A percentile compares a stretch with the other conserved stretches of the same genome.
These are phyloP conservation scores for Lamprologus tigripictilis DNA, from an alignment of 2,113 vertebrate genomes.

Conservation along the genomic window DNA sequence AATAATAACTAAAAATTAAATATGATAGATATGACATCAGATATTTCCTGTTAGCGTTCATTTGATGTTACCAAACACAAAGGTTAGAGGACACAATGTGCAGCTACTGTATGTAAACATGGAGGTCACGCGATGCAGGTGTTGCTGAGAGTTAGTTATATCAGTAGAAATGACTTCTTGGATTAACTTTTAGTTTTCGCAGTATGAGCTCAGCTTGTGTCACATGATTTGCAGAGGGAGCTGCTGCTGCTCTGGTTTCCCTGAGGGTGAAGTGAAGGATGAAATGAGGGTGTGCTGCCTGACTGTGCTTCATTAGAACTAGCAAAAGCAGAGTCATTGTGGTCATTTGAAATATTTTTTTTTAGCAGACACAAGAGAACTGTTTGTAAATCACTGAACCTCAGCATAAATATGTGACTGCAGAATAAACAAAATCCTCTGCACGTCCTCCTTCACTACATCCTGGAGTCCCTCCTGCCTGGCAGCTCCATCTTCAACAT, in stretches of 20 bases:
- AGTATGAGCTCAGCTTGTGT: background rate
- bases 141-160: background rate
- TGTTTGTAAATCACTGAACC: background rate
- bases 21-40: background rate
- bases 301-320: background rate
- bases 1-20: background rate
- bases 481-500: background rate
- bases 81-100: background rate
- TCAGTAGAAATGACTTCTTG: background rate
- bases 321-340: background rate
- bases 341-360: background rate
- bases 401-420: background rate
- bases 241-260: background rate
- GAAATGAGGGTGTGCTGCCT: background rate
- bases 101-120: background rate
- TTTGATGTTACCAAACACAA: background rate
- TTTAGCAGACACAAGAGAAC: background rate
- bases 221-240: background rate
- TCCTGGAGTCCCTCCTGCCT: background rate
- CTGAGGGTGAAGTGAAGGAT: background rate
- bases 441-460: rapidly evolving
- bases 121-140: background rate
- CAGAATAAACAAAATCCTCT: background rate
- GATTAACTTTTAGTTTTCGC: background rate
- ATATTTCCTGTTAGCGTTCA: background rate